Conservation (phyloP, 2,113 vertebrate genomes). For the Crypturellus undulatus region DNA sequence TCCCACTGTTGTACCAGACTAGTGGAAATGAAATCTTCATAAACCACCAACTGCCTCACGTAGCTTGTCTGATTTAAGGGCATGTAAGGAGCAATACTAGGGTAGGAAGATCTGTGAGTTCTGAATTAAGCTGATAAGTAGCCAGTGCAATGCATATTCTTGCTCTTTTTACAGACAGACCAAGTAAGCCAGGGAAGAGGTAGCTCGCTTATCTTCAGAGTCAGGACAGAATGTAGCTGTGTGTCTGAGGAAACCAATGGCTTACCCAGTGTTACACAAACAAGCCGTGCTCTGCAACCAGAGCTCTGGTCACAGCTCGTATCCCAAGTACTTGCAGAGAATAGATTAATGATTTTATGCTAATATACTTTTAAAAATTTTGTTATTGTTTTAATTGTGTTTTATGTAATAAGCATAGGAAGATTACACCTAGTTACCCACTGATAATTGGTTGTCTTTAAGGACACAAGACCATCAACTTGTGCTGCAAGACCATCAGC, state of each 20-base stretch:
- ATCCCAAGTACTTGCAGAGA: neutral
- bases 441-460: neutral
- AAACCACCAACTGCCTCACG: neutral
- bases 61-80: no score
- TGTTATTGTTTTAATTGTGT: neutral
- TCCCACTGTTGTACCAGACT: neutral
- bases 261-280: no score
- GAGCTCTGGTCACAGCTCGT: neutral
- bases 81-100: no score
- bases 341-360: neutral
- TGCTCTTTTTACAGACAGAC: no score
- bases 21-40: neutral
- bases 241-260: no score
- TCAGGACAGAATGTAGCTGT: no score
- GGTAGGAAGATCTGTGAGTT: no score
- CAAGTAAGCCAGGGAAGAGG: no score
- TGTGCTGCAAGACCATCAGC: no score
- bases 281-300: neutral
- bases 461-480: neutral
- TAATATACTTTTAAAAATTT: neutral
- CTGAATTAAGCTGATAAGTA: no score
- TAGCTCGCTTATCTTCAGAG: no score
- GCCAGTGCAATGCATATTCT: no score
- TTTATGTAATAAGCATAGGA: neutral
- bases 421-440: neutral